These are phyloP conservation scores for Hormiphora californensis DNA, from an alignment of 37 sponge, comb jelly and placozoan genomes.

Conservation along the genomic window DNA sequence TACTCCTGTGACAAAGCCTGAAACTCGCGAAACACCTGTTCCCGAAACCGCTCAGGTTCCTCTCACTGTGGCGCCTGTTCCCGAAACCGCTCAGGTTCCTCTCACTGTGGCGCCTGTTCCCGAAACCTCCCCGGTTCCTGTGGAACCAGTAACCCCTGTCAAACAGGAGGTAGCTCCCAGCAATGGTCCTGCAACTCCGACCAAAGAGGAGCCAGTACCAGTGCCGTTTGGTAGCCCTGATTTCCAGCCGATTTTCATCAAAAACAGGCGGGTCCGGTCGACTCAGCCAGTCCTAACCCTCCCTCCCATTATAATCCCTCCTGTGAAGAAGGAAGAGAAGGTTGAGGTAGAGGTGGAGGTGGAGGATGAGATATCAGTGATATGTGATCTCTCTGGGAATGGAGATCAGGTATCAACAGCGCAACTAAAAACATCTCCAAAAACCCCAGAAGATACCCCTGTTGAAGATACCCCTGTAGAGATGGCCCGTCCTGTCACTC, in stretches of 20 bases:
- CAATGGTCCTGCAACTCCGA: not conserved
- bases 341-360: not conserved
- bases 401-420: too few species aligned
- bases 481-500: not conserved
- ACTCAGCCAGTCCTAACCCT: not conserved
- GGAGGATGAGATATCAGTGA: not conserved
- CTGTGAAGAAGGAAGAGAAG: too few species aligned
- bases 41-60: not conserved
- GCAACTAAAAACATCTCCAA: not conserved
- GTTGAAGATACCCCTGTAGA: not conserved
- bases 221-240: not conserved
- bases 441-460: not conserved
- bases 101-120: too few species aligned
- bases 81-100: not conserved
- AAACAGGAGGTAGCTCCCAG: not conserved
- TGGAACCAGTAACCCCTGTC: too few species aligned
- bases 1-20: too few species aligned
- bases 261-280: not conserved
- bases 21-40: too few species aligned
- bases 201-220: not conserved
- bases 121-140: not conserved
- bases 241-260: slow-evolving; percentile 32
- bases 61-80: too few species aligned
- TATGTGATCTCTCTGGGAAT: not conserved
- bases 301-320: not conserved